phyloP scores from a whole-genome alignment of 2,888 invertebrate species.

The Chouioia cunea region DNA sequence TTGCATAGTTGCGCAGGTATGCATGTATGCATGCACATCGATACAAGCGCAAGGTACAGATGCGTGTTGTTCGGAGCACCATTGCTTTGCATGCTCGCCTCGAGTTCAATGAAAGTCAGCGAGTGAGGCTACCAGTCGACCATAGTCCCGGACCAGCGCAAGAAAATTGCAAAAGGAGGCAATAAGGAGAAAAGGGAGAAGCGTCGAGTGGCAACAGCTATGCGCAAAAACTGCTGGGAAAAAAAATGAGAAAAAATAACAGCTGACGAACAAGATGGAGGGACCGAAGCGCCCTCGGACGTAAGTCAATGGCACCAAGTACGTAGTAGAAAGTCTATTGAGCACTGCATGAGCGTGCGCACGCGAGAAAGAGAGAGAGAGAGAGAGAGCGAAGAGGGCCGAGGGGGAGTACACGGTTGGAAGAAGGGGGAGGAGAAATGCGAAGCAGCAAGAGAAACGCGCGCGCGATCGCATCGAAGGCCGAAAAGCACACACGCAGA shows the following conservation, averaged over 20 bases:
- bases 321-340: too few species aligned
- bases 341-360: neutral
- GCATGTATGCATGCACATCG: too few species aligned
- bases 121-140: too few species aligned
- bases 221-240: too few species aligned
- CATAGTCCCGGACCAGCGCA: neutral
- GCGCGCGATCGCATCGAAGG: constrained; percentile 11
- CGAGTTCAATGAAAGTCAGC: too few species aligned
- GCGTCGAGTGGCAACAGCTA: constrained; percentile 7
- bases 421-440: constrained; percentile 10
- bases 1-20: neutral
- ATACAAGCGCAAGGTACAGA: too few species aligned
- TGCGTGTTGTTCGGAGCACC: too few species aligned
- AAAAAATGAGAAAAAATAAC: neutral
- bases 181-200: neutral
- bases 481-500: constrained; percentile 28
- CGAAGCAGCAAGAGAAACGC: neutral
- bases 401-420: constrained; percentile 5
- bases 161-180: constrained; percentile 8
- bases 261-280: neutral
- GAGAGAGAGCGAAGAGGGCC: neutral
- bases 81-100: too few species aligned
- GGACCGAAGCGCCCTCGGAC: constrained; percentile 12
- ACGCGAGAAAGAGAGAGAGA: constrained; percentile 8
- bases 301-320: neutral